Percentiles rank a stretch among this genome's conserved stretches.
Evolutionary conservation across 2,113 vertebrate species (phyloP).

Genomic region (Austrofundulus limnaeus): DNA sequence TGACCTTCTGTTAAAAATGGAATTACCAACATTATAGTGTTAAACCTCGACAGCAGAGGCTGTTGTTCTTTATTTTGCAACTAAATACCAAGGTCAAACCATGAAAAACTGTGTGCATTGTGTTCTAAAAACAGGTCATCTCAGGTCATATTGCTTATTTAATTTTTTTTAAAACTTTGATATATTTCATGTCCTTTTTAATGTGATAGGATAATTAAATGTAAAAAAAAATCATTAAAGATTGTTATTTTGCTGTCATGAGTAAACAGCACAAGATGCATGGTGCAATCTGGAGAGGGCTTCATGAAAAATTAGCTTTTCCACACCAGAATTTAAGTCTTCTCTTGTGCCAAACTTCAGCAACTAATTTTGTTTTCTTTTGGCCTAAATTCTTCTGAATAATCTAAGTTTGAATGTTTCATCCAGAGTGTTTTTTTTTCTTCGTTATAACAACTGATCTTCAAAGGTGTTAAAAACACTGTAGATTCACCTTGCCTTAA

Average conservation of each 20-base stretch:
- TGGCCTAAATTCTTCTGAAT: background rate
- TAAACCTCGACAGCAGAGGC: background rate
- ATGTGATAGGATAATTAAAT: slow-evolving; percentile 42
- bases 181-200: slow-evolving; percentile 32
- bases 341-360: background rate
- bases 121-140: slow-evolving; percentile 12
- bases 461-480: no score
- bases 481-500: no score
- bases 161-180: slow-evolving; percentile 25
- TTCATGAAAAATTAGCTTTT: slow-evolving; percentile 16
- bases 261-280: slow-evolving; percentile 37
- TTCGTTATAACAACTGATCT: background rate
- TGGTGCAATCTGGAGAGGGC: slow-evolving; percentile 28
- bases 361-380: background rate
- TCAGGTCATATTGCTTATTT: slow-evolving; percentile 27
- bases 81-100: background rate
- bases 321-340: slow-evolving; percentile 4
- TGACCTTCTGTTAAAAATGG: no score
- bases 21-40: no score
- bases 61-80: background rate
- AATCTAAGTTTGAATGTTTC: background rate
- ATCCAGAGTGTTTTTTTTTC: background rate
- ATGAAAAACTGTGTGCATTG: slow-evolving; percentile 1
- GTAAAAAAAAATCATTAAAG: slow-evolving; percentile 44
- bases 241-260: slow-evolving; percentile 46